Percentiles rank a stretch among this genome's conserved stretches.
These are phyloP conservation scores for Varanus salvator DNA, from an alignment of 2,113 vertebrate species.

Conservation along the genomic window DNA sequence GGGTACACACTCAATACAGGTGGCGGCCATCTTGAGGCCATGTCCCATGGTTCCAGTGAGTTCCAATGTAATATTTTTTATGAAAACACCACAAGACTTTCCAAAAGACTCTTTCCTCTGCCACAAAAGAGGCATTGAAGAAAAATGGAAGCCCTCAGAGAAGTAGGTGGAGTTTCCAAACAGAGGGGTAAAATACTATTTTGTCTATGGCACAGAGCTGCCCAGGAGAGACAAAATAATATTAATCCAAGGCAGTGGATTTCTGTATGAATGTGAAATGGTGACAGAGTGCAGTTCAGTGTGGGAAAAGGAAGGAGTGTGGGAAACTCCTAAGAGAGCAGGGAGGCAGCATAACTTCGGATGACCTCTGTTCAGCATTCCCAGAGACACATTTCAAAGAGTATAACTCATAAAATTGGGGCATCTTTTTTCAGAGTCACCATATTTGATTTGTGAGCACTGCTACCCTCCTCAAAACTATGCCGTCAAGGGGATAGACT, in stretches of 20 bases:
- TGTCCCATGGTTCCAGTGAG: no score
- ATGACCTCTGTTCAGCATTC: slow-evolving; percentile 64
- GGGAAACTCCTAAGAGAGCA: slow-evolving; percentile 65
- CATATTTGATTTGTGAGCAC: background rate
- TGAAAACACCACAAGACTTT: background rate
- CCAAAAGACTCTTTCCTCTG: background rate
- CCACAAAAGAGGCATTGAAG: background rate
- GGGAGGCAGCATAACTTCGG: slow-evolving; percentile 33
- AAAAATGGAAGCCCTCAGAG: background rate
- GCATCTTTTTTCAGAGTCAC: background rate
- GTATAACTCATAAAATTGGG: slow-evolving; percentile 29
- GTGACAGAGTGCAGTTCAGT: slow-evolving; percentile 19
- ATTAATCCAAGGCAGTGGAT: background rate
- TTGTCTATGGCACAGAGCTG: background rate
- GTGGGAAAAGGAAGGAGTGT: slow-evolving; percentile 59
- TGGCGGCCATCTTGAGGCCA: no score
- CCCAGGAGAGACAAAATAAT: background rate
- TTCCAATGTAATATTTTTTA: background rate
- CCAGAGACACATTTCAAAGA: slow-evolving; percentile 61
- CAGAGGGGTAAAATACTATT: background rate
- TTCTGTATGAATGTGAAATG: slow-evolving; percentile 29
- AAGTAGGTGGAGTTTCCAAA: background rate
- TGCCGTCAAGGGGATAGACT: background rate
- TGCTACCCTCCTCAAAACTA: background rate
- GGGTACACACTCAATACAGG: no score